A percentile compares a stretch with the other conserved stretches of the same genome.
These are phyloP conservation scores for Pimephales promelas DNA, from an alignment of 2,113 vertebrate genomes.

Conservation along the genomic window DNA sequence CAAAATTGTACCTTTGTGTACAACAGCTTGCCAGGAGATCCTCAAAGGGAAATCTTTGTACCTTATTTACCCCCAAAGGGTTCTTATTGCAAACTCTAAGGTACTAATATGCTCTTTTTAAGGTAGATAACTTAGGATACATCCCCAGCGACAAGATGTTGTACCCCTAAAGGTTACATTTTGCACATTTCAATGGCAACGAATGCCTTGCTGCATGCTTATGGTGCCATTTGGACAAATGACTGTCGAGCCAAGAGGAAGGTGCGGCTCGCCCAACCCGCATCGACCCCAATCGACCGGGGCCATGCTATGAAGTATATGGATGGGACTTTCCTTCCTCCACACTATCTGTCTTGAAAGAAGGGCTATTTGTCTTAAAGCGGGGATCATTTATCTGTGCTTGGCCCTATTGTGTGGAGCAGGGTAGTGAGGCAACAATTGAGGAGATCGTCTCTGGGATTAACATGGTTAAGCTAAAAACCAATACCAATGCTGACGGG, in stretches of 20 bases:
- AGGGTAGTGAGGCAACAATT: constrained; percentile 7
- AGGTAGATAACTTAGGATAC: too few relatives aligned
- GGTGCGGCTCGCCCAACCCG: neutral
- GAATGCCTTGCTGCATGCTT: neutral
- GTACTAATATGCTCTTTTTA: too few relatives aligned
- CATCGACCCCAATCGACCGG: neutral
- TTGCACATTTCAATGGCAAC: neutral
- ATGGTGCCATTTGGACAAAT: constrained; percentile 7
- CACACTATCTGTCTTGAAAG: neutral
- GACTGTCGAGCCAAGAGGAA: neutral
- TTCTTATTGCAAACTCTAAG: too few relatives aligned
- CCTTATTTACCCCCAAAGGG: too few relatives aligned
- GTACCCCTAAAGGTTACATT: too few relatives aligned
- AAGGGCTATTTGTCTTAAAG: constrained; percentile 1
- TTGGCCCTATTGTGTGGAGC: neutral
- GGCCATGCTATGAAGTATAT: constrained; percentile 12
- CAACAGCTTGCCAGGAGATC: neutral
- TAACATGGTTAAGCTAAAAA: constrained; percentile 4
- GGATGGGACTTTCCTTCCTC: constrained; percentile 5
- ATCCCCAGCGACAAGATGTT: too few relatives aligned
- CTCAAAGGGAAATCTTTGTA: neutral
- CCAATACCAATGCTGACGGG: neutral
- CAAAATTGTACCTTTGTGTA: too few relatives aligned
- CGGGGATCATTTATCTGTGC: neutral
- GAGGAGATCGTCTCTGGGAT: neutral